Base-by-base conservation (phyloP, 2,888 invertebrate genomes). In the Cerastis leucographa region DNA sequence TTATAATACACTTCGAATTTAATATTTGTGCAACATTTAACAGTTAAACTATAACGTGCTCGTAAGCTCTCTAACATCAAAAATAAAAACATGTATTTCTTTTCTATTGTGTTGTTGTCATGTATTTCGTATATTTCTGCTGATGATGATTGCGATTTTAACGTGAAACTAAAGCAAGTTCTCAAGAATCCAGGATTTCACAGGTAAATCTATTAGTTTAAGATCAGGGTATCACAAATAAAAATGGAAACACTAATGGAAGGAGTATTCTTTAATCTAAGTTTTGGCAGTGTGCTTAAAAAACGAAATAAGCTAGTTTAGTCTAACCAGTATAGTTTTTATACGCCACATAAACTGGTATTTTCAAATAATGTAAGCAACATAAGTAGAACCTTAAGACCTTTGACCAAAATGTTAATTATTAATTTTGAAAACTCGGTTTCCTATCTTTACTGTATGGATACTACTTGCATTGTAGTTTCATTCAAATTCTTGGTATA, bases 181-280 rank as follows among this genome's bases (percentile, higher is more conserved):
- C 92, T 96, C 9, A 84, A 80, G 6, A 93, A 93, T 84, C 92
- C 94, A 85, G 96, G 96, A 9, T 96, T 95, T 78, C 95, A 96
- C 88, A 94, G 96, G 96, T 96, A 92, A 80, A 14, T 74, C 42
- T 66, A 22, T 22, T 11, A 11, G 11, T 49, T n/a, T 25, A 22
- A n/a, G 2, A 9, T 14, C 2, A 22, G 9, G 3, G 12, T 44
- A 5, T n/a, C 25, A 44, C 0, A 42, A 35, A 25, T 61, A 42
- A 25, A 42, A 9, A 9, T 25, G 1, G 6, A 17, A 17, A 12
- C n/a, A 35, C 44, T 14, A 40, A 44, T 1, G 12, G 12, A 49
- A 49, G 49, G 22, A 19, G 12, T 7, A 44, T n/a, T n/a, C 2
- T 8, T 25, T 42, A n/a, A n/a, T n/a, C 40, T 7, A 12, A 40